Conservation (phyloP, 2,888 invertebrate species). For the Aphodius sticticus region DNA sequence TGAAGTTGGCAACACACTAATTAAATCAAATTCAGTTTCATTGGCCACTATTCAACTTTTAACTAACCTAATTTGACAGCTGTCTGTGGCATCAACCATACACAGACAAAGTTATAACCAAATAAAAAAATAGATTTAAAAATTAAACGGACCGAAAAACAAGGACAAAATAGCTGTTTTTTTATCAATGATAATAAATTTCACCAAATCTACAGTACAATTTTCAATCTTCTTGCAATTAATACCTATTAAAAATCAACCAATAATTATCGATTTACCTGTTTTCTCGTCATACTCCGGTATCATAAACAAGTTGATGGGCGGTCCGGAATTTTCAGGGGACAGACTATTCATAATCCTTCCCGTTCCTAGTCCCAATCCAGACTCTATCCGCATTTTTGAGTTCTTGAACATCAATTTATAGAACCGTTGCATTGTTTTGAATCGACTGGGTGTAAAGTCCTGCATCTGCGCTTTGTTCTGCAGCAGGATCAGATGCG, state of each 20-base stretch:
- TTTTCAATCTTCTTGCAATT: too few species aligned
- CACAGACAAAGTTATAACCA: too few species aligned
- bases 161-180: too few species aligned
- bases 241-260: neutral
- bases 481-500: slow-evolving; percentile 84
- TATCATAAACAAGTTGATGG: slow-evolving; percentile 74
- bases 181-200: too few species aligned
- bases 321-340: slow-evolving; percentile 65
- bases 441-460: slow-evolving; percentile 68
- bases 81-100: too few species aligned
- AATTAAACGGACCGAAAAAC: too few species aligned
- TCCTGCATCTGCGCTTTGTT: slow-evolving; percentile 82
- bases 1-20: too few species aligned
- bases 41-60: too few species aligned
- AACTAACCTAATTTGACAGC: too few species aligned
- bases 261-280: slow-evolving; percentile 27
- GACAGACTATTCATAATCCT: slow-evolving; percentile 62
- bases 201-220: too few species aligned
- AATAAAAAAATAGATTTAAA: too few species aligned
- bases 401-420: slow-evolving; percentile 68
- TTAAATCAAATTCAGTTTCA: too few species aligned
- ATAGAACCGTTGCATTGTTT: slow-evolving; percentile 67
- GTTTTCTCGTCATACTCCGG: slow-evolving; percentile 65
- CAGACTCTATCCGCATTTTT: slow-evolving; percentile 71
- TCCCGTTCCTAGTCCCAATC: slow-evolving; percentile 67